Evolutionary conservation across 2,797 vertebrate species (phyloP).

Genomic region (Myotis daubentonii): DNA sequence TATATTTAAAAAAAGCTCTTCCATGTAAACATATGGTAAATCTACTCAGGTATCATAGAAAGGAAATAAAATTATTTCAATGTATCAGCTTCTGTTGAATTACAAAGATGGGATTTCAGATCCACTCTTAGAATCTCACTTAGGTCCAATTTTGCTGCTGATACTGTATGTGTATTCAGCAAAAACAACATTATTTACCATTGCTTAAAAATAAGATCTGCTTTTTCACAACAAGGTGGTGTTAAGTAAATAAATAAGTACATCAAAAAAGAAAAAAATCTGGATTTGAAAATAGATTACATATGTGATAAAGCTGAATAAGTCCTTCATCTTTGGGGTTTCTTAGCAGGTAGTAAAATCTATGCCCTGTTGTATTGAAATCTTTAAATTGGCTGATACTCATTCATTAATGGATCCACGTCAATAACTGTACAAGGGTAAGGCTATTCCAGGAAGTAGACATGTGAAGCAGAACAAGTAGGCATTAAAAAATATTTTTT

Average conservation of each 20-base stretch:
- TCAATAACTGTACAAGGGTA: neutral
- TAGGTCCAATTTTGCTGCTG: constrained; percentile 14
- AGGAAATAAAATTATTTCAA: constrained; percentile 18
- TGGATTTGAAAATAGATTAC: constrained; percentile 28
- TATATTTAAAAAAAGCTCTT: neutral
- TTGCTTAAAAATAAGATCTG: constrained; percentile 33
- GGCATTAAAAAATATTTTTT: no score
- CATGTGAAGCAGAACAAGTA: neutral
- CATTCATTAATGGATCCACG: neutral
- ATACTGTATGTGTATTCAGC: neutral
- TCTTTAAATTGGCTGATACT: neutral
- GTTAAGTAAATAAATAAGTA: neutral
- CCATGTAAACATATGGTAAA: neutral
- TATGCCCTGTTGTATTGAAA: neutral
- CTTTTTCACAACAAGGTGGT: neutral
- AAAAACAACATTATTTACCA: neutral
- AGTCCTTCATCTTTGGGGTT: neutral
- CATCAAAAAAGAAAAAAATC: neutral
- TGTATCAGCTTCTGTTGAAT: constrained; percentile 4
- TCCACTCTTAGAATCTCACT: neutral
- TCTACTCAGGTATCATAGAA: neutral
- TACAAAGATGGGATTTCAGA: neutral
- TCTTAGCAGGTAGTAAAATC: constrained; percentile 11
- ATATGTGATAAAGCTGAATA: neutral
- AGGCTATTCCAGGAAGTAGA: neutral